These are phyloP conservation scores for Staurois parvus DNA, from an alignment of 2,797 vertebrate genomes.

Conservation along the genomic window DNA sequence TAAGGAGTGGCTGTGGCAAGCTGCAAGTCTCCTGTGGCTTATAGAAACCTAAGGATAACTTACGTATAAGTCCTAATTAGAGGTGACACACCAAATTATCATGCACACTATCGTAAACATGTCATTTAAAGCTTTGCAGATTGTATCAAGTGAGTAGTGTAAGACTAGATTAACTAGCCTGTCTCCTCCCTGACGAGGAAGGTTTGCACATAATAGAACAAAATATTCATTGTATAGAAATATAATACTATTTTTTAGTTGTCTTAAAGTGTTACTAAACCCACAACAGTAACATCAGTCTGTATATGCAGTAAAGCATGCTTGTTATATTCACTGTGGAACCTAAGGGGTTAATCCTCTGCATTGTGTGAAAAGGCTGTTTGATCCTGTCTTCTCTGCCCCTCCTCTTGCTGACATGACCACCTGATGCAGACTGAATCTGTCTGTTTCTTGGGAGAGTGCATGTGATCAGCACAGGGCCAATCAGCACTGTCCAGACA, in stretches of 20 bases:
- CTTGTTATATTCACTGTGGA: too few species aligned
- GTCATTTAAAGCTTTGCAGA: slow-evolving; percentile 61
- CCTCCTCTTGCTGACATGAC: too few species aligned
- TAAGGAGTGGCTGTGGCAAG: slow-evolving; percentile 59
- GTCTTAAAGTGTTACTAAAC: too few species aligned
- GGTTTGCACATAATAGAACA: slow-evolving; percentile 9
- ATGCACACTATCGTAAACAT: slow-evolving; percentile 42
- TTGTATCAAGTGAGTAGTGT: slow-evolving; percentile 33
- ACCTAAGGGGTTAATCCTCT: too few species aligned
- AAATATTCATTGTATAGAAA: slow-evolving; percentile 21
- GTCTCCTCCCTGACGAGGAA: slow-evolving; percentile 33
- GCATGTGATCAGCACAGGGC: too few species aligned
- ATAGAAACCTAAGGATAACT: slow-evolving; percentile 19
- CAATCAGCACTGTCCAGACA: too few species aligned
- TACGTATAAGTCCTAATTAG: slow-evolving; percentile 48
- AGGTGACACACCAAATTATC: slow-evolving; percentile 53
- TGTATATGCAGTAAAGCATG: too few species aligned
- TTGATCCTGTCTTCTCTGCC: too few species aligned
- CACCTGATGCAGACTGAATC: too few species aligned
- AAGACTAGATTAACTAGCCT: slow-evolving; percentile 40
- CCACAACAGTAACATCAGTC: too few species aligned
- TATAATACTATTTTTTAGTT: neutral
- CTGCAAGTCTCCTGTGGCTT: slow-evolving; percentile 53
- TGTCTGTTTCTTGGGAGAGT: too few species aligned
- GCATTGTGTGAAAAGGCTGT: too few species aligned